These are phyloP conservation scores for Chromis chromis DNA, from an alignment of 2,797 vertebrate genomes.

Conservation along the genomic window DNA sequence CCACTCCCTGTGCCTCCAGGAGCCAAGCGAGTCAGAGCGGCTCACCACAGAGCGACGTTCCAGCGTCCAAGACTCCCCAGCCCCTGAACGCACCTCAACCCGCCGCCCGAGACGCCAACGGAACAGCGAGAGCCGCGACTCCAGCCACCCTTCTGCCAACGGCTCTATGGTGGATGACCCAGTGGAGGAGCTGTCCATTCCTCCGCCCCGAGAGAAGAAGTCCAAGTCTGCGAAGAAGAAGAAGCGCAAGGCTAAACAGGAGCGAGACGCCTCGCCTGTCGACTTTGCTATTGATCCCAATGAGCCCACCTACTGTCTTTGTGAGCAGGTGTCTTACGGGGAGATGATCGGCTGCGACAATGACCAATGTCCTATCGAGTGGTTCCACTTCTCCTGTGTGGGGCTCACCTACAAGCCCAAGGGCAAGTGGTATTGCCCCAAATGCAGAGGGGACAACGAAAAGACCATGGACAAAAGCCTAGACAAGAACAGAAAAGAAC, in stretches of 20 bases:
- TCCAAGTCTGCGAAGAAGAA: conserved; percentile 97
- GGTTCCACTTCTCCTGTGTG: conserved; percentile 99
- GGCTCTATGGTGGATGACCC: conserved; percentile 89
- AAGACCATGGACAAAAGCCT: conserved; percentile 99
- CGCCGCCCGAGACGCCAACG: conserved; percentile 92
- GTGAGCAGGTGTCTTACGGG: conserved; percentile 96
- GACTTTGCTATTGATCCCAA: conserved; percentile 97
- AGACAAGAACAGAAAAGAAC: conserved; percentile 97
- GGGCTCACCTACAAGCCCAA: conserved; percentile 98
- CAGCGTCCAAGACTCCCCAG: conserved; percentile 67
- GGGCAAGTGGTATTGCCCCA: conserved; percentile 98
- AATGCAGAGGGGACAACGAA: conserved; percentile 97
- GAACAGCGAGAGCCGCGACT: conserved; percentile 94
- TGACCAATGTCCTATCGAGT: conserved; percentile 96
- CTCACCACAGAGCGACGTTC: conserved; percentile 71
- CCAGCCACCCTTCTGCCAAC: conserved; percentile 91
- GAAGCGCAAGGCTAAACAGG: conserved; percentile 95
- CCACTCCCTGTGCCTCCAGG: conserved; percentile 91
- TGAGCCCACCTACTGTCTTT: conserved; percentile 98
- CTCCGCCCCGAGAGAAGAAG: conserved; percentile 91
- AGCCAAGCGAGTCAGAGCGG: conserved; percentile 87
- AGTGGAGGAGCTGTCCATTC: conserved; percentile 87
- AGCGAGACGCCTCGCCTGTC: conserved; percentile 93
- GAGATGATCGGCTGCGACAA: conserved; percentile 99
- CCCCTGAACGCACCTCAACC: conserved; percentile 89